Base-by-base conservation (phyloP, 1,140 invertebrate species). In the Temnothorax nylanderi region DNA sequence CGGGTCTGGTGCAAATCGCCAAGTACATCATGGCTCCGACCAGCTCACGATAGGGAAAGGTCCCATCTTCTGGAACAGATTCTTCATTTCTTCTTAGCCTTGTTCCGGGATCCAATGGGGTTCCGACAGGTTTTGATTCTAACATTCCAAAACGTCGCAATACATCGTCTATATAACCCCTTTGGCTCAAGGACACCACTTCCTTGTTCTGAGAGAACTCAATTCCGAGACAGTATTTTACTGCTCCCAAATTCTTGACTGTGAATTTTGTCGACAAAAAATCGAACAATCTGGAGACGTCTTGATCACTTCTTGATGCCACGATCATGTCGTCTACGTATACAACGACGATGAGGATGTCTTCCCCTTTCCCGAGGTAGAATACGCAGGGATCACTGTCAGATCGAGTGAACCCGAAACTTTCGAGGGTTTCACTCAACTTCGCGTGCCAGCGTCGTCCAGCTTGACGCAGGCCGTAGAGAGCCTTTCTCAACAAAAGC, bases 391-490 rank as follows among this genome's bases (percentile, higher is more conserved):
- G 71, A 16, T 85, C 71, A 1, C 41, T n/a, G 1, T 13, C 21
- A 7, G 47, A 56, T 13, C 10, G 47, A 8, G n/a, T 37, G 11
- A 16, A 7, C 0, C 69, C 81, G 11, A 44, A 41, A 6, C 26
- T 13, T 7, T 34, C 3, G 7, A 58, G 56, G 21, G 21, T 10
- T 0, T 60, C n/a, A 32, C 74, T 26, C 0, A 86, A 8, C n/a
- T 37, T 71, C 7, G 8, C n/a, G 7, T 86, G 41, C 85, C 54
- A 86, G 34, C 64, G 51, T 2, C 74, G 51, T 4, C 85, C 75
- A 1, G 85, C 49, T 6, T 86, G 85, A 13, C 44, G 60, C 26
- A 86, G 6, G 1, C 74, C 75, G 34, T 86, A 86, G 4, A 86
- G 51, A 0, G 74, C 41, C 3, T 72, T 86, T 2, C 37, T 60